Conservation (phyloP, 2,888 invertebrate genomes). For the Altica lythri region DNA sequence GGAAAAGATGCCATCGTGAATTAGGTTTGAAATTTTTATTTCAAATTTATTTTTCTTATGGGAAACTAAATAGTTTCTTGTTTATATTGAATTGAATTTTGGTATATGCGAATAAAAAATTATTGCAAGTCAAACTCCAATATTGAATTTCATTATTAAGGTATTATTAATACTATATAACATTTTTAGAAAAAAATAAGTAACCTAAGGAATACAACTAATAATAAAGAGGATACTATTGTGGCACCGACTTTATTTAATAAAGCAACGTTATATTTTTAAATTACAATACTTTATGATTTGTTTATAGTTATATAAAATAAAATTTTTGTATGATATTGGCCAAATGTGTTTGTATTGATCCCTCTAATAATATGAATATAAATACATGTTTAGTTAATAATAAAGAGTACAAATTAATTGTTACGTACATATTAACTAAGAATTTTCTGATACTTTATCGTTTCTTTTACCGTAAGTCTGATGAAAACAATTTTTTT, state of each 20-base stretch:
- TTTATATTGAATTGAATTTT: too few species aligned
- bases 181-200: conserved; percentile 1
- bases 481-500: too few species aligned
- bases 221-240: conserved; percentile 1
- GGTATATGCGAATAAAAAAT: too few species aligned
- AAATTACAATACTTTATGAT: conserved; percentile 41
- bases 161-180: not conserved
- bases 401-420: conserved; percentile 7
- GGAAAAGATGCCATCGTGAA: conserved; percentile 42
- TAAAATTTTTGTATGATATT: conserved; percentile 43
- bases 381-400: conserved; percentile 1
- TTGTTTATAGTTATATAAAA: conserved; percentile 44
- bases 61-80: too few species aligned
- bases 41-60: conserved; percentile 14
- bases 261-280: conserved; percentile 47
- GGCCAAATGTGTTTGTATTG: conserved; percentile 40
- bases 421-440: not conserved
- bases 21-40: conserved; percentile 20
- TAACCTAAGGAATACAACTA: not conserved
- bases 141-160: too few species aligned
- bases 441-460: too few species aligned
- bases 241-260: conserved; percentile 47
- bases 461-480: too few species aligned
- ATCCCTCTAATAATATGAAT: conserved; percentile 42
- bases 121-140: too few species aligned